Evolutionary conservation across 2,888 invertebrate genomes (phyloP).

Genomic region (Trilocha varians): DNA sequence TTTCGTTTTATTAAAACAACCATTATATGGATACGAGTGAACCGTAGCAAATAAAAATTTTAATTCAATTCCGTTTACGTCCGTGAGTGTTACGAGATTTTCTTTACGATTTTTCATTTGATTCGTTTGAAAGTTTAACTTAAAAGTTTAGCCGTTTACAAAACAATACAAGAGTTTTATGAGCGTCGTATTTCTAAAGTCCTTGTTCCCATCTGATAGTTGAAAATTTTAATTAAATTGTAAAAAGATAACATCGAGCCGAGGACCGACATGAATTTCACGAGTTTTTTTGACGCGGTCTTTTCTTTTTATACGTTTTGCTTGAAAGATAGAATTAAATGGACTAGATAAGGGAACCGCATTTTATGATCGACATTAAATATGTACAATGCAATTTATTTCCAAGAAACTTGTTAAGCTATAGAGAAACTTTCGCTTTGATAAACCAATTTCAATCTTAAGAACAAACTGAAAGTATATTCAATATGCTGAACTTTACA

Average conservation of each 20-base stretch:
- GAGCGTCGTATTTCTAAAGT: constrained; percentile 24
- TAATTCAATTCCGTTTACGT: constrained; percentile 38
- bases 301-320: not conserved
- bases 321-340: not conserved
- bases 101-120: constrained; percentile 37
- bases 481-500: too few relatives aligned
- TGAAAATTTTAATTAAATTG: constrained; percentile 43
- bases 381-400: too few relatives aligned
- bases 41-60: constrained; percentile 46
- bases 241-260: not conserved
- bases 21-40: constrained; percentile 41
- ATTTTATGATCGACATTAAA: too few relatives aligned
- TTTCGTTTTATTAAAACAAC: constrained; percentile 64
- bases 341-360: too few relatives aligned
- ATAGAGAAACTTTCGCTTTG: too few relatives aligned
- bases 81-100: constrained; percentile 25
- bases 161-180: constrained; percentile 15
- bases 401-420: too few relatives aligned
- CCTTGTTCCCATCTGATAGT: constrained; percentile 39
- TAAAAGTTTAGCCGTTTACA: not conserved
- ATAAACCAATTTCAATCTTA: too few relatives aligned
- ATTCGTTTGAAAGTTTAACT: constrained; percentile 19
- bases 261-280: not conserved
- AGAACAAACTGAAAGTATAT: too few relatives aligned
- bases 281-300: not conserved